These are phyloP conservation scores for Rambutsinella grinnellia DNA, from an alignment of 2,888 invertebrate genomes.

Conservation along the genomic window DNA sequence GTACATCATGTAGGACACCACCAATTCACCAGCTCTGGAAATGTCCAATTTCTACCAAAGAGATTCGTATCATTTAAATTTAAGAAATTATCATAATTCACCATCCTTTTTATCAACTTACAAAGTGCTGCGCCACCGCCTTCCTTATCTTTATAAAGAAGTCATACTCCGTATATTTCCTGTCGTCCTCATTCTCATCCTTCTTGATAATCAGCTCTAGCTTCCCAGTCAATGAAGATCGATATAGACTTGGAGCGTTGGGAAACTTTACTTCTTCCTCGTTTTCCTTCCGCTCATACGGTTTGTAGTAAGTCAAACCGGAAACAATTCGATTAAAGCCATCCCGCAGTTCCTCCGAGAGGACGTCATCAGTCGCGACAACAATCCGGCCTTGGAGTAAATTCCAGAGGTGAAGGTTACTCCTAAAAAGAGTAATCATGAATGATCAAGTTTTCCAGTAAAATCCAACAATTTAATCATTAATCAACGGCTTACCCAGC, in stretches of 20 bases:
- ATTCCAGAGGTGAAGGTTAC: constrained; percentile 60
- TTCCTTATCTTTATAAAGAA: constrained; percentile 26
- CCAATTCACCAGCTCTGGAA: too few species aligned
- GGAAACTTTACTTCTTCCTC: constrained; percentile 31
- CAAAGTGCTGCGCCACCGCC: constrained; percentile 54
- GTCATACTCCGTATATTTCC: neutral
- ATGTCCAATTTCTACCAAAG: constrained; percentile 52
- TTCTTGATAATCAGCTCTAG: neutral
- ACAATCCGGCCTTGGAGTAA: constrained; percentile 55
- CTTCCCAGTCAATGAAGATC: neutral
- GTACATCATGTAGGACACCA: constrained; percentile 60
- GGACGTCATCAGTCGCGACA: constrained; percentile 57
- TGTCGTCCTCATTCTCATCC: neutral
- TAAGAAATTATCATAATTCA: neutral
- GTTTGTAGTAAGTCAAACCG: constrained; percentile 49
- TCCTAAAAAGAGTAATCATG: too few species aligned
- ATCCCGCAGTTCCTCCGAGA: constrained; percentile 57
- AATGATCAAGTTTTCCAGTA: too few species aligned
- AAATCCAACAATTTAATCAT: too few species aligned
- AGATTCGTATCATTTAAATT: neutral
- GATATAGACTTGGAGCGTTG: neutral
- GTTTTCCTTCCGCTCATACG: constrained; percentile 20
- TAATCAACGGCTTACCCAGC: too few species aligned
- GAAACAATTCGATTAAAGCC: constrained; percentile 48
- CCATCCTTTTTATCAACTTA: constrained; percentile 17